Conservation (phyloP, 2,888 invertebrate genomes). For the Euzetes globulus region DNA sequence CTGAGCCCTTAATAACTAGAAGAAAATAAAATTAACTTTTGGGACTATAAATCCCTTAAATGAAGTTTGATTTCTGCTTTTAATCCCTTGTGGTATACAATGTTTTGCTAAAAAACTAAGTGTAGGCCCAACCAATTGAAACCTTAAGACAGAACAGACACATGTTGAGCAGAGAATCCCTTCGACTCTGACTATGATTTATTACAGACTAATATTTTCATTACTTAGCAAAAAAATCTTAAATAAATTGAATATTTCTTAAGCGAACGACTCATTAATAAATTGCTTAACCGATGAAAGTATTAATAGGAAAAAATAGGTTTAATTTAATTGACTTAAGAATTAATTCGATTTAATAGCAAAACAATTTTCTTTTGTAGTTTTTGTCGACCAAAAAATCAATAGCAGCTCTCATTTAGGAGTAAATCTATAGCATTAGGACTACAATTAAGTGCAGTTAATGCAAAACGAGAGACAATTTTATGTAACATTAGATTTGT, state of each 20-base stretch:
- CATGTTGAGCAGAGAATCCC: not conserved
- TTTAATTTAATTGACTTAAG: not conserved
- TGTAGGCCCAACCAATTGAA: not conserved
- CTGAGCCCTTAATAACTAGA: conserved; percentile 11
- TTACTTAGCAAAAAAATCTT: not conserved
- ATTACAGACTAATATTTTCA: not conserved
- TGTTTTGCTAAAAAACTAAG: not conserved
- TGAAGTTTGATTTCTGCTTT: conserved; percentile 25
- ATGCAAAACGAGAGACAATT: conserved; percentile 28
- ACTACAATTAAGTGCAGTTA: conserved; percentile 8
- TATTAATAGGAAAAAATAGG: not conserved
- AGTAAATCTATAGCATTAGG: not conserved
- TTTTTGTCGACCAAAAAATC: not conserved
- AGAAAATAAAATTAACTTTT: conserved; percentile 23
- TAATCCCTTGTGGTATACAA: conserved; percentile 1
- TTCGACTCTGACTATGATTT: not conserved
- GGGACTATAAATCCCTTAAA: conserved; percentile 22
- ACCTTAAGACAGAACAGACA: not conserved
- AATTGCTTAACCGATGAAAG: no score
- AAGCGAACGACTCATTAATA: not conserved
- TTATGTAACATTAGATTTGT: conserved; percentile 27
- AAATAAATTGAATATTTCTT: no score
- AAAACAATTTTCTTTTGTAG: not conserved
- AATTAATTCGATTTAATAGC: not conserved
- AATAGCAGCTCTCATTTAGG: not conserved